Evolutionary conservation across 2,888 invertebrate genomes (phyloP), one percentile per base, ranked within the genome.

Genomic region (Copidosoma aretas): DNA sequence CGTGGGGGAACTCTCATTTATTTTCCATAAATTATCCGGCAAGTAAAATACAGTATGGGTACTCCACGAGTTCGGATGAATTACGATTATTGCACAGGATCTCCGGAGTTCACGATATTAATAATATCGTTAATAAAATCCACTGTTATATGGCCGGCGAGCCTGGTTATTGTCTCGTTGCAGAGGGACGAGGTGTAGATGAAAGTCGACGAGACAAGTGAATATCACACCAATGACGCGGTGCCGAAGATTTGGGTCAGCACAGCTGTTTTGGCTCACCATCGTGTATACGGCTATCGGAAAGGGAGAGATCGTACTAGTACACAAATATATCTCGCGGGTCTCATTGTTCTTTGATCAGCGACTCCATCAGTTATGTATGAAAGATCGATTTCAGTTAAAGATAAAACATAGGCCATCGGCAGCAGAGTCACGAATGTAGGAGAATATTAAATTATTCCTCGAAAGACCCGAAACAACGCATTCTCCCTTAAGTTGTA

Each of bases 1-100:
- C 32, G 32, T 5, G 32, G 32, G 32, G 12, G 53, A 61, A 61
- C 52, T 32, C 32, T 53, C 22, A 46, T 64, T 64, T 64, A 17
- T 43, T 52, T 52, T 25, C 52, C 24, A 52, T 59, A 52, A 58
- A 64, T 64, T 58, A 64, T n/a, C 41, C 58, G n/a, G 15, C n/a
- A 21, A 5, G 32, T 51, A 52, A 64, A 58, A n/a, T n/a, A n/a
- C n/a, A n/a, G n/a, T n/a, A n/a, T n/a, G n/a, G n/a, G 46, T 57
- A 57, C 49, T 63, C 32, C 54, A 25, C 5, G 32, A 32, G 22
- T 63, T 63, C 22, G 32, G 57, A 57, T 32, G 56, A 32, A 57
- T 63, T 62, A 43, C 53, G 22, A 5, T 39, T 54, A 54, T 54
- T 62, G 32, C 32, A 32, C 32, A 32, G 41, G 52, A 24, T 24